Evolutionary conservation across 2,797 vertebrate genomes (phyloP), one percentile per base, ranked within the genome.

Genomic region (Myioborus melanocephalus): DNA sequence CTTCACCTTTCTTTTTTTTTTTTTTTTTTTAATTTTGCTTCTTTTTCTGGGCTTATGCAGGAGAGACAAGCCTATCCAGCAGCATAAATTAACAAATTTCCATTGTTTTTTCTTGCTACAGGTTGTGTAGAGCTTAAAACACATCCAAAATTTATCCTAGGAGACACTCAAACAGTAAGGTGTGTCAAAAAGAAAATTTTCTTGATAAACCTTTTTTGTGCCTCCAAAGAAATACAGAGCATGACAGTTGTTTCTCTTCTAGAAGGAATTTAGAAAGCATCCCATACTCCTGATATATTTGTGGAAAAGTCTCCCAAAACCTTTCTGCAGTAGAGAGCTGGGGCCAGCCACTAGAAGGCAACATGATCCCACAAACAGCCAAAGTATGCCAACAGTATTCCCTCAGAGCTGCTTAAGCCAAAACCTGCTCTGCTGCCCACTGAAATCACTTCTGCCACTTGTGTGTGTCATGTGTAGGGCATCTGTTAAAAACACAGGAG

Each of bases 331-430:
- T 0, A 72, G 47, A 47, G 21, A 90, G 35, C 72, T 61, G 46
- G 60, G 64, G 72, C 32, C 95, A 95, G 87, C 95, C 96, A 96
- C 96, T 95, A 96, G 96, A 96, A 94, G 94, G 95, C 96, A 96
- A 96, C 89, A 30, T 77, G 93, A 83, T 82, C 89, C 88, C 93
- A 95, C 85, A 30, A 84, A 96, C 71, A 85, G 82, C 22, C 63
- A 46, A 53, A 95, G 27, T 22, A 41, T 16, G 14, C 20, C 60
- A 61, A 26, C 30, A 55, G 9, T 24, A 28, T 14, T 90, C 10
- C 34, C 12, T 73, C 5, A 0, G 37, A 91, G 39, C 26, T 64
- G 4, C 80, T 59, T 43, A 14, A 41, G 8, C 53, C 66, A 66
- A 94, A 84, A 49, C 34, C n/a, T 53, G 24, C 73, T 6, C 21